phyloP scores from a whole-genome alignment of 2,113 vertebrate genomes.

The Oryzias celebensis region DNA sequence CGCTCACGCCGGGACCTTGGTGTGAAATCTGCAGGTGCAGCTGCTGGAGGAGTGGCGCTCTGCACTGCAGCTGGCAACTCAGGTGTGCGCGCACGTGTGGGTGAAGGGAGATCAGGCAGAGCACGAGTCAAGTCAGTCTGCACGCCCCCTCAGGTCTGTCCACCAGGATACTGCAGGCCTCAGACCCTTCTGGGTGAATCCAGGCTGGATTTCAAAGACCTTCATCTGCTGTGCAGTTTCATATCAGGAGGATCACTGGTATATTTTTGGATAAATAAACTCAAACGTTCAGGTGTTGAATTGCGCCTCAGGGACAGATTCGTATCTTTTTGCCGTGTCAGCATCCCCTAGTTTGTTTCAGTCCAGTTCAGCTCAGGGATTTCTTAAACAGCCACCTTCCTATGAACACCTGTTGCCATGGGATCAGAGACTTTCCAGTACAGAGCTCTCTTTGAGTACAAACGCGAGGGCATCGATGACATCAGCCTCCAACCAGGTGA shows the following conservation, averaged over 20 bases:
- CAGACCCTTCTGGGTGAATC: not conserved
- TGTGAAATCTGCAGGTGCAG: not conserved
- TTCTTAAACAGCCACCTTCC: too few species aligned
- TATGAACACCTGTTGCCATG: slow-evolving; percentile 58
- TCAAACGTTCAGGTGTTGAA: too few species aligned
- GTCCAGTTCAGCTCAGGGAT: too few species aligned
- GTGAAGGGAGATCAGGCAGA: not conserved
- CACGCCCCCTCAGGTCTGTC: not conserved
- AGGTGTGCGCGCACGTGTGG: slow-evolving; percentile 32
- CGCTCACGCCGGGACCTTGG: too few species aligned
- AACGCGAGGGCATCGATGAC: slow-evolving; percentile 79
- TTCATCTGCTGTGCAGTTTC: too few species aligned
- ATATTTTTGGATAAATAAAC: too few species aligned
- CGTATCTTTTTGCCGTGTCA: too few species aligned
- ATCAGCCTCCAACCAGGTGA: slow-evolving; percentile 81
- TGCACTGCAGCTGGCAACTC: slow-evolving; percentile 55
- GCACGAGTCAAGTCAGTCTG: not conserved
- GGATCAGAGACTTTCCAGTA: slow-evolving; percentile 81
- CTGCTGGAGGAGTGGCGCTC: slow-evolving; percentile 26
- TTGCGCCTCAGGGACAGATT: too few species aligned
- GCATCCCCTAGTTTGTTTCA: too few species aligned
- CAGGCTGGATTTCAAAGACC: not conserved
- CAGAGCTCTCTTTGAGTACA: slow-evolving; percentile 82
- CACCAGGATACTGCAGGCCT: slow-evolving; percentile 13
- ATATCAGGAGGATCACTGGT: too few species aligned